These are phyloP conservation scores for Halocaridina rubra DNA, from an alignment of 2,888 invertebrate species.

Conservation along the genomic window DNA sequence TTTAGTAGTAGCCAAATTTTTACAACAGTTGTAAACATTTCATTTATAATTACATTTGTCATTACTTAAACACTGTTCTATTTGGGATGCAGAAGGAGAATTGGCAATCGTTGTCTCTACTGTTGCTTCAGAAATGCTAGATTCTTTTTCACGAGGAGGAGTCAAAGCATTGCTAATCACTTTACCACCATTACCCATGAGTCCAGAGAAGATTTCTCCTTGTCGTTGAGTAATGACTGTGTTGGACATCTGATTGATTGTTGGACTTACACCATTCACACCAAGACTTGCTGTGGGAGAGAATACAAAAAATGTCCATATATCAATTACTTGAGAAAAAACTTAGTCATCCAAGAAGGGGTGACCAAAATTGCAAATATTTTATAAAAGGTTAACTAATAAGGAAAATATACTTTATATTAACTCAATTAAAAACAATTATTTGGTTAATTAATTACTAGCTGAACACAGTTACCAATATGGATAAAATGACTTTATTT, in stretches of 20 bases:
- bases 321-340: too few relatives aligned
- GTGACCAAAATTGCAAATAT: neutral
- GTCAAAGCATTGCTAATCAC: slow-evolving; percentile 64
- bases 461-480: too few relatives aligned
- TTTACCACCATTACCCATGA: slow-evolving; percentile 18
- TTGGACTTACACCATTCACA: slow-evolving; percentile 71
- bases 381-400: too few relatives aligned
- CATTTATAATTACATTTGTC: too few relatives aligned
- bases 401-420: too few relatives aligned
- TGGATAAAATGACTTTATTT: neutral
- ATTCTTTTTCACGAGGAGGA: slow-evolving; percentile 66
- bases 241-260: slow-evolving; percentile 69
- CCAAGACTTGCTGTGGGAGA: slow-evolving; percentile 69
- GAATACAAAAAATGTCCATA: too few relatives aligned
- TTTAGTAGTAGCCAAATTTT: too few relatives aligned
- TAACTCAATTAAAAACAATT: too few relatives aligned
- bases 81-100: slow-evolving; percentile 73
- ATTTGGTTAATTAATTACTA: too few relatives aligned
- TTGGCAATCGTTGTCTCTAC: slow-evolving; percentile 74
- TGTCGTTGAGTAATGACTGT: neutral
- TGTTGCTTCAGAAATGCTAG: slow-evolving; percentile 71
- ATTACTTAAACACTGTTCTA: slow-evolving; percentile 65
- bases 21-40: too few relatives aligned
- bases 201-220: slow-evolving; percentile 36
- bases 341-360: neutral